These are phyloP conservation scores for Pristionchus entomophagus DNA, from an alignment of 2,888 invertebrate species.

Conservation along the genomic window DNA sequence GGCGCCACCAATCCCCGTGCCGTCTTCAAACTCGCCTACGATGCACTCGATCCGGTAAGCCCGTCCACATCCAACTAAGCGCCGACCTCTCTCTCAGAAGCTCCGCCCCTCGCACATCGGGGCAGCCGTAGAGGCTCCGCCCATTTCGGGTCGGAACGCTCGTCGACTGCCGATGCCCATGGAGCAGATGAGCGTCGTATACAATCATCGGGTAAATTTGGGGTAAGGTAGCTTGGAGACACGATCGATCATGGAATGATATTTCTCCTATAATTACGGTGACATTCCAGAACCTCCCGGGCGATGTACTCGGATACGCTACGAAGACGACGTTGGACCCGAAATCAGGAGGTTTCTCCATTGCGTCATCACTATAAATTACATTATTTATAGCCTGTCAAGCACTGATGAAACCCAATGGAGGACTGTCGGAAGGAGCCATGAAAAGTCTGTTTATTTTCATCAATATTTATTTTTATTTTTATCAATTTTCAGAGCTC, in stretches of 20 bases:
- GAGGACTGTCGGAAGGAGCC: constrained; percentile 18
- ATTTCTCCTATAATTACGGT: no score
- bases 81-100: constrained; percentile 5
- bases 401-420: constrained; percentile 32
- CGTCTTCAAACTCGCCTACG: constrained; percentile 24
- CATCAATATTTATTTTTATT: not conserved
- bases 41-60: constrained; percentile 25
- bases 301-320: constrained; percentile 17
- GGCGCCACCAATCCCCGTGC: not conserved
- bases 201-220: constrained; percentile 7
- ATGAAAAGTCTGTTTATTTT: not conserved
- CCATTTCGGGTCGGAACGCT: not conserved
- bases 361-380: not conserved
- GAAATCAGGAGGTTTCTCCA: not conserved
- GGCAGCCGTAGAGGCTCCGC: not conserved
- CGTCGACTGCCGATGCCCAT: constrained; percentile 21
- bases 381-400: not conserved
- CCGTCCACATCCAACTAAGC: not conserved
- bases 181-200: constrained; percentile 33
- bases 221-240: not conserved
- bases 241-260: not conserved
- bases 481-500: constrained; percentile 9
- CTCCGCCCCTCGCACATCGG: constrained; percentile 18
- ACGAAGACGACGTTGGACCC: constrained; percentile 16
- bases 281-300: not conserved